Base-by-base conservation (phyloP, 2,113 vertebrate species). In the Spheniscus mendiculus region DNA sequence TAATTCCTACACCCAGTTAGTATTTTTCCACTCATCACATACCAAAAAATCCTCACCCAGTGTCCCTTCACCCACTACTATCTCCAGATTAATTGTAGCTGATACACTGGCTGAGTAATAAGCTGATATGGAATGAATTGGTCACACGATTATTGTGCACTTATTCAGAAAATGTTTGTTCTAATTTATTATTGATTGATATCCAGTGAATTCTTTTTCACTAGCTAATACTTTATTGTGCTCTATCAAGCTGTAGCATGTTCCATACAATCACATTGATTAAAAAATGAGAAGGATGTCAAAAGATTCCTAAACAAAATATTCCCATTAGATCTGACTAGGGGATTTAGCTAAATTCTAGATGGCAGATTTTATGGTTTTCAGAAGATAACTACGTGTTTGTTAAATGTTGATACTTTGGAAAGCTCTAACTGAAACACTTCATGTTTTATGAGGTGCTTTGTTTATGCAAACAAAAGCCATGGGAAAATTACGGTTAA, bases 151-250 rank as follows among this genome's bases (percentile, higher is more conserved):
- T 90, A 78, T 81, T 91, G 49, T 82, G 56, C 36, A 61, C 25
- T 88, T 94, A 67, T 47, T 92, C 76, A 93, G 86, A 83, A 96
- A 89, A 92, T 67, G 29, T 96, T 96, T 96, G 38, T 61, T 94
- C 78, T 85, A 56, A 95, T 90, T 95, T 94, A 83, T 82, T 96
- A 83, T 92, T 92, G 89, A 89, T 92, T 94, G 59, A 74, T 92
- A 93, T 56, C 59, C 40, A 92, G 59, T 67, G 50, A 93, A 67
- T 88, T 94, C 49, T 86, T 87, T 77, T 92, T 89, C 77, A 84
- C 30, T 87, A 49, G 21, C 45, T 67, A 89, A 81, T 53, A 62
- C 40, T 90, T 84, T 44, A 76, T 61, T 95, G 92, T 89, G 65
- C 23, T 87, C 10, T 71, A 87, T 92, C 83, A 87, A 93, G 21